Evolutionary conservation across 1,140 invertebrate species (phyloP), one percentile per base, ranked within the genome.

Genomic region (Heliothis virescens): DNA sequence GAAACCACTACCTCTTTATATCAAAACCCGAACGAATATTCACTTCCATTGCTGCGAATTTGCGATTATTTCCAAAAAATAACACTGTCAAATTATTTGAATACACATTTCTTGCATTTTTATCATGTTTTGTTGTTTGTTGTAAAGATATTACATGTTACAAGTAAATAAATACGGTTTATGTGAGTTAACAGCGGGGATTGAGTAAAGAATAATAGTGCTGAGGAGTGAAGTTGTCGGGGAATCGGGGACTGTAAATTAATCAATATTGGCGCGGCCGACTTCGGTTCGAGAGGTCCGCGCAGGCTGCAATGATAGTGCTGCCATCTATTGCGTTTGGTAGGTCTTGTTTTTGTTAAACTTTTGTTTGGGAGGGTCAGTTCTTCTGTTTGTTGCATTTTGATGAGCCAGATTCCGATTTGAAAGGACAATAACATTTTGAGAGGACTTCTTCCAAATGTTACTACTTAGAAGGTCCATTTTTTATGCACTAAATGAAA

Each of bases 1-100:
- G 18, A 21, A 78, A 81, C 74, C 69, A 86, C 89, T 89, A 91
- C 83, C 88, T 91, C 79, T 89, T 85, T 60, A 87, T 83, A 74
- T 83, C 82, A 79, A 86, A 79, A 76, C 82, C 75, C 77, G 79
- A 79, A 34, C 80, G 63, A 65, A 87, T 84, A 67, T 85, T 79
- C 79, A 89, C 86, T 85, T 84, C 87, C 85, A 89, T 90, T 72
- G 69, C 84, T 83, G 57, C 47, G 29, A 41, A 13, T 48, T 65
- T 29, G 4, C 48, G 62, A 29, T 60, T 16, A 60, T 18, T 60
- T 12, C 72, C 55, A 72, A 72, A 62, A 26, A 11, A 55, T 26
- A 55, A 77, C 73, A 71, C 73, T 71, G 62, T 80, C 72, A 80
- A 69, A 76, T 80, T 59, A 65, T 74, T 76, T 13, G 15, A 10